Evolutionary conservation across 2,797 vertebrate genomes (phyloP).

Genomic region (Syndactyla subalaris): DNA sequence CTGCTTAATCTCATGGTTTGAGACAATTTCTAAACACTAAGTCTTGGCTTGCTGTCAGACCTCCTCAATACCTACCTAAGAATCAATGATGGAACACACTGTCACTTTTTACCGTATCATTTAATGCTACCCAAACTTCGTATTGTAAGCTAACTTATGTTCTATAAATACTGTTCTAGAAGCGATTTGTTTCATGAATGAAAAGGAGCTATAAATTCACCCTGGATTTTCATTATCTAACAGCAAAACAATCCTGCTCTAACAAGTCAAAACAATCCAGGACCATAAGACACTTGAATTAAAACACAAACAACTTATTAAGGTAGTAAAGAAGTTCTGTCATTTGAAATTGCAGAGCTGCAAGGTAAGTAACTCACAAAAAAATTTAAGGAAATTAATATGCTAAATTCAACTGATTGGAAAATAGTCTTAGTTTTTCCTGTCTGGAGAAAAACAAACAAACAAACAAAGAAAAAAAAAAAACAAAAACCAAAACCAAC

Average conservation of each 20-base stretch:
- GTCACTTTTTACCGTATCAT: background rate
- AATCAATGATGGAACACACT: background rate
- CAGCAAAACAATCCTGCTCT: background rate
- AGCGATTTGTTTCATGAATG: background rate
- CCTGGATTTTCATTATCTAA: background rate
- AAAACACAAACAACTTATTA: background rate
- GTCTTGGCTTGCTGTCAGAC: background rate
- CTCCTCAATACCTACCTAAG: background rate
- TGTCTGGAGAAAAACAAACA: background rate
- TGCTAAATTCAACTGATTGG: background rate
- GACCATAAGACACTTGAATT: background rate
- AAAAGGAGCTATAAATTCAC: background rate
- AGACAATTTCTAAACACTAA: conserved; percentile 49
- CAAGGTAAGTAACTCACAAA: background rate
- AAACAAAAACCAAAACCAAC: too few species aligned
- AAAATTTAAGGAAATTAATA: background rate
- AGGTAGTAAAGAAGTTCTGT: background rate
- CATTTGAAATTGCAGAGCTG: background rate
- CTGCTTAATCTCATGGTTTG: conserved; percentile 48
- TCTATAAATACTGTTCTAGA: background rate
- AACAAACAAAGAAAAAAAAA: background rate
- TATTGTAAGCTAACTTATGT: background rate
- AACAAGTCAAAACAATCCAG: background rate
- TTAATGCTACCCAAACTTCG: background rate
- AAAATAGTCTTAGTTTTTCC: background rate